These are phyloP conservation scores for Drosophila arawakana DNA, from an alignment of 1,140 invertebrate genomes.

Conservation along the genomic window DNA sequence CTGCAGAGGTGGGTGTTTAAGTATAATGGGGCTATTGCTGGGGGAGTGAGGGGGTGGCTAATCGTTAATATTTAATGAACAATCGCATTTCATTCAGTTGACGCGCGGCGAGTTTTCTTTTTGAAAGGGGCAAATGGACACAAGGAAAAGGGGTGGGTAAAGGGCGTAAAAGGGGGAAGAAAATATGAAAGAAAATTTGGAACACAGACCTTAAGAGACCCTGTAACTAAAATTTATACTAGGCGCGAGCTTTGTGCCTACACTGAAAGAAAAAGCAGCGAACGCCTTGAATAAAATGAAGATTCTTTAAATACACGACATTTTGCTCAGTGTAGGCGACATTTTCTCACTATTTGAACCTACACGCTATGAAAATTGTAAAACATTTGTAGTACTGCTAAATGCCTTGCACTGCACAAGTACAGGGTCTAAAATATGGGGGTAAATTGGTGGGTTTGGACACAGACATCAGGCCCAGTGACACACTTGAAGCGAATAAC, in stretches of 20 bases:
- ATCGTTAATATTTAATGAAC: conserved; percentile 84
- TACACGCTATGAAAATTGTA: too few relatives aligned
- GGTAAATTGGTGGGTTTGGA: conserved; percentile 28
- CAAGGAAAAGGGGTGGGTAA: neutral
- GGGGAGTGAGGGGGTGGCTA: conserved; percentile 45
- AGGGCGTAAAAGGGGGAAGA: neutral
- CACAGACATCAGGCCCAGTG: conserved; percentile 45
- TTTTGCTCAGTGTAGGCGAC: too few relatives aligned
- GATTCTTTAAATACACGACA: too few relatives aligned
- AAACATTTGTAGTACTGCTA: too few relatives aligned
- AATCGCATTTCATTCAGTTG: conserved; percentile 69
- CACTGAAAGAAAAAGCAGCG: too few relatives aligned
- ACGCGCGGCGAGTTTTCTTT: conserved; percentile 45
- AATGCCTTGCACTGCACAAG: too few relatives aligned
- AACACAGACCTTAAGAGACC: too few relatives aligned
- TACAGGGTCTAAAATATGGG: neutral
- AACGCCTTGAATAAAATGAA: too few relatives aligned
- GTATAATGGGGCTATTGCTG: neutral
- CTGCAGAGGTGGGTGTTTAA: neutral
- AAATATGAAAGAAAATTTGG: neutral
- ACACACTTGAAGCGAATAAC: conserved; percentile 31
- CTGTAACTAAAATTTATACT: too few relatives aligned
- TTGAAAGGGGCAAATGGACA: neutral
- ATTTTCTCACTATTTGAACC: too few relatives aligned
- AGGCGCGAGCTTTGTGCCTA: too few relatives aligned